A percentile compares a stretch with the other conserved stretches of the same genome.
Evolutionary conservation across 2,888 invertebrate species (phyloP).

Genomic region (Scaeva pyrastri): DNA sequence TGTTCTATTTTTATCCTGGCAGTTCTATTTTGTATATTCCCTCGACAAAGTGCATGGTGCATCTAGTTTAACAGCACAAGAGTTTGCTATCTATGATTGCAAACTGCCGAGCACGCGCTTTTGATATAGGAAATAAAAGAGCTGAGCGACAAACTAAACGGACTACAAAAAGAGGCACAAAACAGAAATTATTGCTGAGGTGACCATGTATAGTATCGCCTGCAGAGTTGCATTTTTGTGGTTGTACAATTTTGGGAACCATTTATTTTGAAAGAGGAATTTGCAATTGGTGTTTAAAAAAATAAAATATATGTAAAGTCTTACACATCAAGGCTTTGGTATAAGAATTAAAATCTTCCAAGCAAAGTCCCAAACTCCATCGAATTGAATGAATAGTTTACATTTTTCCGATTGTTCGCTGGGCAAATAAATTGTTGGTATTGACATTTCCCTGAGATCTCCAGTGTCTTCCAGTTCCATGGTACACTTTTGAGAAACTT

Average conservation of each 20-base stretch:
- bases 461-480: no score
- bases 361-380: no score
- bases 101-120: slow-evolving; percentile 46
- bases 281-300: no score
- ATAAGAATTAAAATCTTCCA: no score
- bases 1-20: slow-evolving; percentile 37
- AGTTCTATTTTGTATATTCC: slow-evolving; percentile 34
- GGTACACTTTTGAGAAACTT: no score
- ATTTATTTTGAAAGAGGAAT: no score
- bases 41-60: slow-evolving; percentile 44
- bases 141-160: slow-evolving; percentile 33
- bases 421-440: no score
- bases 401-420: no score
- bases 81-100: slow-evolving; percentile 38
- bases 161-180: slow-evolving; percentile 35
- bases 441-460: no score
- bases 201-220: background rate
- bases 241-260: background rate
- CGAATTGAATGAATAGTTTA: no score
- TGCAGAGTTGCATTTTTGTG: background rate
- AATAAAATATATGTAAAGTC: no score
- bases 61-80: slow-evolving; percentile 62
- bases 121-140: slow-evolving; percentile 57
- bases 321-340: no score
- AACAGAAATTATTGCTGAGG: slow-evolving; percentile 22